Conservation (phyloP, 1,140 invertebrate species). For the Drosophila sturtevanti region DNA sequence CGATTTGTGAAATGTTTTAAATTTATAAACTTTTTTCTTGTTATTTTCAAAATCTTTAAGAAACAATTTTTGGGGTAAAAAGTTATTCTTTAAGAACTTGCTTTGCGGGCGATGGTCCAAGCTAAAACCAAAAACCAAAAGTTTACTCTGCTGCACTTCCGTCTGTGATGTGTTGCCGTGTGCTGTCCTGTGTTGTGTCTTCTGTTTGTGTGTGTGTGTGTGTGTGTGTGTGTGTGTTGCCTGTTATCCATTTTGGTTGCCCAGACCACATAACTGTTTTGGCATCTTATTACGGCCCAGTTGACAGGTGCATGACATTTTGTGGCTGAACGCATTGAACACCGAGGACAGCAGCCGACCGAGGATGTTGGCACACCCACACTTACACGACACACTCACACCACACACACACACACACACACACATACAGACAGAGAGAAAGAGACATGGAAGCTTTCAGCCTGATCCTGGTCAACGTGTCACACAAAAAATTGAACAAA, state of each 20-base stretch:
- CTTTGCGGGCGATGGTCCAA: background rate
- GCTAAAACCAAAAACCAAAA: slow-evolving; percentile 25
- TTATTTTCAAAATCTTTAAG: background rate
- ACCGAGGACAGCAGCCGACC: slow-evolving; percentile 18
- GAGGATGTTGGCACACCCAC: background rate
- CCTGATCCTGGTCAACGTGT: slow-evolving; percentile 39
- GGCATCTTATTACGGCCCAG: slow-evolving; percentile 76
- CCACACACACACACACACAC: background rate
- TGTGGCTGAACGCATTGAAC: slow-evolving; percentile 66
- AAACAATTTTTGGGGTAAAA: background rate
- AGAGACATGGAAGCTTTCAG: slow-evolving; percentile 1
- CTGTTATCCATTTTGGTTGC: slow-evolving; percentile 61
- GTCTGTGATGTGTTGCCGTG: slow-evolving; percentile 8
- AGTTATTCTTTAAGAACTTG: background rate
- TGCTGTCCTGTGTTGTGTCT: slow-evolving; percentile 14
- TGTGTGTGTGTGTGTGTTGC: too few species aligned
- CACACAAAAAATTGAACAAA: slow-evolving; percentile 47
- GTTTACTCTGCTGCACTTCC: slow-evolving; percentile 48
- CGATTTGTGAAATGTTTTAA: too few species aligned
- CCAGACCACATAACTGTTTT: slow-evolving; percentile 75
- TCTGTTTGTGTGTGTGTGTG: too few species aligned
- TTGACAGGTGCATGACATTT: slow-evolving; percentile 78
- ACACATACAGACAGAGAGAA: background rate
- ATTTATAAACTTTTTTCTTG: too few species aligned
- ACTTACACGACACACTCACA: background rate